Conservation (phyloP, 2,113 vertebrate genomes). For the Syrmaticus mikado region DNA sequence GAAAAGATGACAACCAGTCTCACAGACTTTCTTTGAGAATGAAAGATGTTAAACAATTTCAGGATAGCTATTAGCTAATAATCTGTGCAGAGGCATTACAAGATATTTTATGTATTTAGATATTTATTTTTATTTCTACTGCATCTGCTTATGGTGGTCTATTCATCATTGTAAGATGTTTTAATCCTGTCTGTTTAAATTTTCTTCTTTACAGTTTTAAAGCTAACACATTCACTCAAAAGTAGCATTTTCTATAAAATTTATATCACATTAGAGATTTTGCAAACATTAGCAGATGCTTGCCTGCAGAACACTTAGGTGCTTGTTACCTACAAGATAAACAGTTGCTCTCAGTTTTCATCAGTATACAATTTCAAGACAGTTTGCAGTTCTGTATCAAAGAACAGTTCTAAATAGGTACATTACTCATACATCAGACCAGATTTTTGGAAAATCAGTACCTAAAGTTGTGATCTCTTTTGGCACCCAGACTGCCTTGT, state of each 20-base stretch:
- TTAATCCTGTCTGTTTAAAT: neutral
- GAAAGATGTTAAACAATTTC: constrained; percentile 19
- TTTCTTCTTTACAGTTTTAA: neutral
- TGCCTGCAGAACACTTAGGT: neutral
- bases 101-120: constrained; percentile 16
- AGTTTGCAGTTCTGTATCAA: neutral
- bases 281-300: neutral
- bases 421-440: neutral
- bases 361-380: neutral
- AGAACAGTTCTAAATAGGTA: neutral
- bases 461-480: neutral
- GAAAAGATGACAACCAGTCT: neutral
- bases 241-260: neutral
- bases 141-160: neutral
- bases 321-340: neutral
- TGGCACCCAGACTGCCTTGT: neutral
- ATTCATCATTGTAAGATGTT: neutral
- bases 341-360: neutral
- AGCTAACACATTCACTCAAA: neutral
- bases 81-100: neutral
- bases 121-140: constrained; percentile 25
- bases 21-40: constrained; percentile 6
- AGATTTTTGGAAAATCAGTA: neutral
- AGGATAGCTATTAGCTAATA: neutral
- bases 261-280: constrained; percentile 25